Percentiles rank a stretch among this genome's conserved stretches.
phyloP scores from a whole-genome alignment of 2,113 vertebrate genomes.

The Struthidea cinerea region DNA sequence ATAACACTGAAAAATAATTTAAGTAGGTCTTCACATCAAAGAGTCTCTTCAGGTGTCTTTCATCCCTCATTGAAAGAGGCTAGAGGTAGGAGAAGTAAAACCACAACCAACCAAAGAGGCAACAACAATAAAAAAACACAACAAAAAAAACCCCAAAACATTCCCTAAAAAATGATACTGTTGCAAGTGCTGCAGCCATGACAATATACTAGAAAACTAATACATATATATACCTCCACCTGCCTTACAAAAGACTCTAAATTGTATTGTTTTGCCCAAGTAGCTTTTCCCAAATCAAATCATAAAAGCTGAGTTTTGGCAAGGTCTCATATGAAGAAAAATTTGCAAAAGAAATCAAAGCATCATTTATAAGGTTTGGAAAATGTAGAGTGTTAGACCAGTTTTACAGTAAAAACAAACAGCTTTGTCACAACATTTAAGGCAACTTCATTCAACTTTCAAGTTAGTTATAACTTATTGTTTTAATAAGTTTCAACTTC shows the following conservation, averaged over 20 bases:
- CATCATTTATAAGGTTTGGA: neutral
- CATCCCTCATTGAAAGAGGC: neutral
- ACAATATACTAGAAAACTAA: neutral
- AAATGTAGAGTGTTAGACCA: neutral
- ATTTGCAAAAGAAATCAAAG: slow-evolving; percentile 1
- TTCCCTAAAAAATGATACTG: accelerated
- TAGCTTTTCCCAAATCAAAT: neutral
- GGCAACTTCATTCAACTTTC: neutral
- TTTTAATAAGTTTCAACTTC: neutral
- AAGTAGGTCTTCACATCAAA: neutral
- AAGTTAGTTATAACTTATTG: neutral
- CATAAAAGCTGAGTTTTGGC: neutral
- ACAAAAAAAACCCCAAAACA: neutral
- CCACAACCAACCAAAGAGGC: neutral
- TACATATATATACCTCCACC: neutral
- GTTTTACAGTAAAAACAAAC: neutral
- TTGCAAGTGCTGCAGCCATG: neutral
- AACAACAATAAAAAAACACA: neutral
- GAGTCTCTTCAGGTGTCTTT: neutral
- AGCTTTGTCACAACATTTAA: neutral
- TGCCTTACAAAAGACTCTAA: neutral
- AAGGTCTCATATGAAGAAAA: neutral
- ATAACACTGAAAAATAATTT: neutral
- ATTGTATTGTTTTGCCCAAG: neutral
- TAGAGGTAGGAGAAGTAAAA: neutral